Base-by-base conservation (phyloP, 2,888 invertebrate species). In the Lepidocyrtoides sp. region DNA sequence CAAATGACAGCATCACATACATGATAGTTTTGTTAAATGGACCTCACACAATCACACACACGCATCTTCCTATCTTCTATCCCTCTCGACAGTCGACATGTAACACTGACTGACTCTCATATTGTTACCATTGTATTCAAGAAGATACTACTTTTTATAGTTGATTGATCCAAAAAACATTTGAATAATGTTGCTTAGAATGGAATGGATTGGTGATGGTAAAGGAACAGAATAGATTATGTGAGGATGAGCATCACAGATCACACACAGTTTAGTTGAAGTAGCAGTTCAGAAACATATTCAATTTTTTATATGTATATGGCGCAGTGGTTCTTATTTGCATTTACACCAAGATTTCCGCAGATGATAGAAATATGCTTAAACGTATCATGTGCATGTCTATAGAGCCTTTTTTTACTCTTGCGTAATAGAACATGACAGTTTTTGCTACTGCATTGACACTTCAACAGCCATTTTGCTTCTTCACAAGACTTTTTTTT, bases 1-100 rank as follows among this genome's bases (percentile, higher is more conserved):
- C 79, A 85, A 91, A 69, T 91, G 90, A 91, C 90, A 91, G 85
- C 69, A 66, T 81, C 88, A 82, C 66, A 77, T 63, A 72, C 54
- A 72, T 75, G 75, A 54, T 66, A 41, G 84, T 79, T 75, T 89
- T 89, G 89, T 89, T 89, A 89, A 91, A 85, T 51, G 85, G 90
- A 91, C 90, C 90, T 91, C 90, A 91, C 90, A 91, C 90, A 91
- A 91, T 89, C 89, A 89, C 89, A 87, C 77, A 75, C 23, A 48
- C 66, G n/a, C 12, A 8, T 36, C 7, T 36, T 36, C 36, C 26
- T 63, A 26, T 57, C 20, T 20, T 57, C 29, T 12, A 17, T 44
- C 41, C 41, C 69, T 44, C 41, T 69, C 36, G 12, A 14, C 32
- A 32, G 36, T 60, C 60, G 66, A 66, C 66, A 72, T 72, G 20